Conservation (phyloP, 2,113 vertebrate species). For the Falcunculus frontatus region DNA sequence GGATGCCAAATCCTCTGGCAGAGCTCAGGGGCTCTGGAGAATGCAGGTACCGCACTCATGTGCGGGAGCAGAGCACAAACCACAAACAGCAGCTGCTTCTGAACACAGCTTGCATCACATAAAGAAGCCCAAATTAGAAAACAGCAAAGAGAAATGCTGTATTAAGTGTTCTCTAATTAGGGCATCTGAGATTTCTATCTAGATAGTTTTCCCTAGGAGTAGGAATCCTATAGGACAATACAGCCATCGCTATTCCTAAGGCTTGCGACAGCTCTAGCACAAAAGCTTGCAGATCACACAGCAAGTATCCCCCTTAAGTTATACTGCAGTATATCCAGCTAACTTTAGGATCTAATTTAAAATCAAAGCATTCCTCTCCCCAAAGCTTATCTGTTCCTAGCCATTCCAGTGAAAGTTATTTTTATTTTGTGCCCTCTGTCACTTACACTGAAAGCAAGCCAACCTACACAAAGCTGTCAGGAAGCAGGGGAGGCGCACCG, state of each 20-base stretch:
- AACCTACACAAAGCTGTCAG: conserved; percentile 17
- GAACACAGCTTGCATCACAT: neutral
- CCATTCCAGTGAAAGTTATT: conserved; percentile 38
- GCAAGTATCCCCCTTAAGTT: neutral
- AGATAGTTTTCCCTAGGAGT: neutral
- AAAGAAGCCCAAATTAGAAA: neutral
- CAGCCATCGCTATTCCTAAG: neutral
- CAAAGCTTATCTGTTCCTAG: conserved; percentile 8
- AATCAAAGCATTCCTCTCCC: conserved; percentile 35
- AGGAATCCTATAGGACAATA: neutral
- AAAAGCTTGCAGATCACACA: neutral
- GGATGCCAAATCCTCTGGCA: neutral
- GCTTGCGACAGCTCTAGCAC: neutral
- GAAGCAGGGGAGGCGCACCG: neutral
- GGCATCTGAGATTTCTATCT: neutral
- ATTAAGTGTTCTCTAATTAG: neutral
- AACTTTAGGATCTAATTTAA: conserved; percentile 41
- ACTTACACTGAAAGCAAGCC: conserved; percentile 16
- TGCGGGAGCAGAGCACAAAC: neutral
- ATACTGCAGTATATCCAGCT: neutral
- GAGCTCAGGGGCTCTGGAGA: neutral
- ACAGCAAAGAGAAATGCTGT: neutral
- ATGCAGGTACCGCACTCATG: neutral
- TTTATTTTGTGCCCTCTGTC: conserved; percentile 41
- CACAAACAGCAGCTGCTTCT: neutral